Conservation (phyloP, 1,140 invertebrate genomes). For the Temnothorax longispinosus region DNA sequence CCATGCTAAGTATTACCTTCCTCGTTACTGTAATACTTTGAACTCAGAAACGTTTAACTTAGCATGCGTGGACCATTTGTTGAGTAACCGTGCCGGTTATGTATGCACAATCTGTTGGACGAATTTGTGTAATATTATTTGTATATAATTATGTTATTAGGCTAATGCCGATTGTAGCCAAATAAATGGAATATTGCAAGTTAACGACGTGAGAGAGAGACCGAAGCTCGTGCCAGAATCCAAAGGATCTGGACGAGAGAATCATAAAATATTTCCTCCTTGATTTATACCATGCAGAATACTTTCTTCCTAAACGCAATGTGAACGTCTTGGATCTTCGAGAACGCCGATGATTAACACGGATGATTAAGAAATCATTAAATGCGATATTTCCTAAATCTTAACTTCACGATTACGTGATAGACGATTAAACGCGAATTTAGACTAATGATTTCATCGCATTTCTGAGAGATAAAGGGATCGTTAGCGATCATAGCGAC, state of each 20-base stretch:
- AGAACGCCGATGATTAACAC: not conserved
- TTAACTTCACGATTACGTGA: not conserved
- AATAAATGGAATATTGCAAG: slow-evolving; percentile 27
- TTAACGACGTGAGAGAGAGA: not conserved
- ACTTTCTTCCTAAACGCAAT: not conserved
- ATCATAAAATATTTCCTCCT: not conserved
- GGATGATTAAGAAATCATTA: not conserved
- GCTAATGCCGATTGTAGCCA: not conserved
- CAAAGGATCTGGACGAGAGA: not conserved
- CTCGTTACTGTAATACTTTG: not conserved
- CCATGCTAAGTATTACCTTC: slow-evolving; percentile 28
- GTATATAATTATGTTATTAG: slow-evolving; percentile 46
- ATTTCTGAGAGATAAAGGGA: slow-evolving; percentile 19
- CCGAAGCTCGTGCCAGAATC: not conserved
- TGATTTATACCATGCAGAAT: not conserved
- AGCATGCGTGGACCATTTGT: slow-evolving; percentile 20
- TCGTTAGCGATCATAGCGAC: slow-evolving; percentile 1
- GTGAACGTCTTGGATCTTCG: not conserved
- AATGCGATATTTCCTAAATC: not conserved
- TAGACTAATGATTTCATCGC: slow-evolving; percentile 30
- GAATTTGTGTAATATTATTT: slow-evolving; percentile 54
- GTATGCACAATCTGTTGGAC: slow-evolving; percentile 20
- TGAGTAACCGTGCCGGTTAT: slow-evolving; percentile 9
- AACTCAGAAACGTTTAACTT: slow-evolving; percentile 16
- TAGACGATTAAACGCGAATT: not conserved